A percentile compares a stretch with the other conserved stretches of the same genome.
phyloP scores from a whole-genome alignment of 2,888 invertebrate species.

The Galeopsomyia nigrocyanea region DNA sequence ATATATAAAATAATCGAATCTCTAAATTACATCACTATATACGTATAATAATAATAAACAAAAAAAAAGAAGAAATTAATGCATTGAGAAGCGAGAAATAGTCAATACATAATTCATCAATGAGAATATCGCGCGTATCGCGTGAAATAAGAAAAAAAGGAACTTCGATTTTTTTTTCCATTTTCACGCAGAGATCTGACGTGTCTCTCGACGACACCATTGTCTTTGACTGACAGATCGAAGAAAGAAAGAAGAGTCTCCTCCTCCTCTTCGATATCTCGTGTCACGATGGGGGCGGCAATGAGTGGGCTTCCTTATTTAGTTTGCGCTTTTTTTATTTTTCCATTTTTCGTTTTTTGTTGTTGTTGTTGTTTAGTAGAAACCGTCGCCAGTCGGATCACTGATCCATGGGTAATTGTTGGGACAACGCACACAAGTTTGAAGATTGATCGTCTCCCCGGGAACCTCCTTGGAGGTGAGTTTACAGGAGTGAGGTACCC shows the following conservation, averaged over 20 bases:
- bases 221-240: constrained; percentile 33
- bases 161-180: constrained; percentile 14
- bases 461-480: constrained; percentile 93
- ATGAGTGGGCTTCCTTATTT: background rate
- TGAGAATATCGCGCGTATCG: constrained; percentile 7
- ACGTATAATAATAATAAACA: background rate
- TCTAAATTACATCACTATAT: constrained; percentile 24
- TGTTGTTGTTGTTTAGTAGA: no score
- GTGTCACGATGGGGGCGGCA: constrained; percentile 7
- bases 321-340: no score
- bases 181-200: constrained; percentile 37
- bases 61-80: background rate
- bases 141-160: constrained; percentile 14
- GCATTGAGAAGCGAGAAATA: no score
- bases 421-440: constrained; percentile 93
- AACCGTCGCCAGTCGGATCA: constrained; percentile 91
- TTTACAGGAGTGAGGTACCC: constrained; percentile 92
- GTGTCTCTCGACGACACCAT: constrained; percentile 45
- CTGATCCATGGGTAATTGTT: constrained; percentile 96
- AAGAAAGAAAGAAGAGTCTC: constrained; percentile 28
- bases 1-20: constrained; percentile 28
- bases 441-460: constrained; percentile 93
- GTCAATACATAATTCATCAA: no score
- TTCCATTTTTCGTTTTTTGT: no score
- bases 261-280: background rate